These are phyloP conservation scores for Amblyornis subalaris DNA, from an alignment of 2,113 vertebrate species.

Conservation along the genomic window DNA sequence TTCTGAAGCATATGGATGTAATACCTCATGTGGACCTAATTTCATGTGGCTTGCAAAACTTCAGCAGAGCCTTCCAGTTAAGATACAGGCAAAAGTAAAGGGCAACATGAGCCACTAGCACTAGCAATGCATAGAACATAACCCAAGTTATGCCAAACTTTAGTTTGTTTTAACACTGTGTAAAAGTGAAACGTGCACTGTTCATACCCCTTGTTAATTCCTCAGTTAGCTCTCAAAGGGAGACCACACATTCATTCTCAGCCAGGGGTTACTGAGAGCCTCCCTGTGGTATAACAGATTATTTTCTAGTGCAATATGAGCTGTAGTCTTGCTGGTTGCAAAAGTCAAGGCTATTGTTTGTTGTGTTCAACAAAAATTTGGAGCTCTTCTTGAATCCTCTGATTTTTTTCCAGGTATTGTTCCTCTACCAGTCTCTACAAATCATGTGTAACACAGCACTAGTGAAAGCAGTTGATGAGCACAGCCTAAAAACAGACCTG, in stretches of 20 bases:
- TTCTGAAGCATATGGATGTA: not conserved
- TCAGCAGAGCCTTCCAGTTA: not conserved
- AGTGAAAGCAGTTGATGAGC: not conserved
- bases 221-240: not conserved
- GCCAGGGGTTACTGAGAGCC: not conserved
- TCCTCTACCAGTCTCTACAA: not conserved
- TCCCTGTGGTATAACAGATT: not conserved
- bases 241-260: not conserved
- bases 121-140: not conserved
- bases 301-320: not conserved
- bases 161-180: not conserved
- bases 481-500: not conserved
- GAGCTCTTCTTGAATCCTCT: not conserved
- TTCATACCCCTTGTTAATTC: not conserved
- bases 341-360: not conserved
- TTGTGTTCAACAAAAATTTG: not conserved
- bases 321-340: not conserved
- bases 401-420: not conserved
- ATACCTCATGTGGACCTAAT: not conserved
- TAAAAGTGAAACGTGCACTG: not conserved
- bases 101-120: not conserved
- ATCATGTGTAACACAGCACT: not conserved
- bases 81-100: not conserved
- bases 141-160: not conserved
- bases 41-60: not conserved